These are phyloP conservation scores for Standfussiana lucernea DNA, from an alignment of 2,888 invertebrate species.

Conservation along the genomic window DNA sequence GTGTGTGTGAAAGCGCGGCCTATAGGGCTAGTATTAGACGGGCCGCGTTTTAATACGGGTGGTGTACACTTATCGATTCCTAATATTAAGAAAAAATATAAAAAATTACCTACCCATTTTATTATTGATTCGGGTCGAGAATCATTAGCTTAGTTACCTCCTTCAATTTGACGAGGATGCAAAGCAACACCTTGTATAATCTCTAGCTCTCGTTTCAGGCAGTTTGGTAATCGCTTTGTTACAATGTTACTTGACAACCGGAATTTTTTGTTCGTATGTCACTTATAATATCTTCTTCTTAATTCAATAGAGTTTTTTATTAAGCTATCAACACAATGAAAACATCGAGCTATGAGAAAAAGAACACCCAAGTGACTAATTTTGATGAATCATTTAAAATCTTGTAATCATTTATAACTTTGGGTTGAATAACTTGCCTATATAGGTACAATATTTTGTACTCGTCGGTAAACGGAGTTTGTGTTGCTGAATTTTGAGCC, in stretches of 20 bases:
- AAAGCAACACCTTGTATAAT: no score
- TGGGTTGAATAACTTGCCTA: conserved; percentile 17
- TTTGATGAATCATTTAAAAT: neutral
- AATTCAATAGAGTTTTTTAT: neutral
- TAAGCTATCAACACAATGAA: neutral
- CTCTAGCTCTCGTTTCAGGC: conserved; percentile 15
- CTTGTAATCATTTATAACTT: neutral
- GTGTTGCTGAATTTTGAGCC: neutral
- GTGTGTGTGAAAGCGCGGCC: no score
- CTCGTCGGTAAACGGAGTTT: neutral
- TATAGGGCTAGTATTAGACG: no score
- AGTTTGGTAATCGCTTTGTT: conserved; percentile 1
- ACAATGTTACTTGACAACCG: neutral
- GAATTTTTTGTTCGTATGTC: neutral
- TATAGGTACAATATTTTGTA: neutral
- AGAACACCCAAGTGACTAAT: neutral
- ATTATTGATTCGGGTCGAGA: no score
- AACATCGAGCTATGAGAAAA: conserved; percentile 7
- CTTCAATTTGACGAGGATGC: no score
- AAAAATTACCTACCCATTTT: no score
- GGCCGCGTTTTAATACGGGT: no score
- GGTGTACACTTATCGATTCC: no score
- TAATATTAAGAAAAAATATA: no score
- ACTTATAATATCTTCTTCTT: neutral
- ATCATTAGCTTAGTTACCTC: no score